A percentile compares a stretch with the other conserved stretches of the same genome.
Conservation (phyloP, 35 echinoderm and acorn worm genomes). For the Apostichopus californicus region DNA sequence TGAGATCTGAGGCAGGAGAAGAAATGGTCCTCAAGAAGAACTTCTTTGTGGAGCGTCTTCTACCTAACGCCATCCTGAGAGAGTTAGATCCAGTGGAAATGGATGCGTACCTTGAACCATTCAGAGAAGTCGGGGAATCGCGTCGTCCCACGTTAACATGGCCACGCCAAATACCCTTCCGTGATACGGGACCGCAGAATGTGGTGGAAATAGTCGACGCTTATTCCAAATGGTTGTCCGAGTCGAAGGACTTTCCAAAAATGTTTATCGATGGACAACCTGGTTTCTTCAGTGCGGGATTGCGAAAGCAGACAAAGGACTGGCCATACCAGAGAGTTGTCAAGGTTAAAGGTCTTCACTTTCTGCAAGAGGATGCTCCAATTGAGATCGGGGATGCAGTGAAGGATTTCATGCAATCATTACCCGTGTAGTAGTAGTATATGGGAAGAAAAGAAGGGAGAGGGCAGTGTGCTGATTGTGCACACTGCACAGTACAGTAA, state of each 20-base stretch:
- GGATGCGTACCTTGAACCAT: slow-evolving; percentile 81
- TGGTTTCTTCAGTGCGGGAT: slow-evolving; percentile 73
- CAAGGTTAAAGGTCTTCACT: slow-evolving; percentile 73
- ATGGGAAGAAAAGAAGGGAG: neutral
- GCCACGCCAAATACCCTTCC: slow-evolving; percentile 80
- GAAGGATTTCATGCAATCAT: slow-evolving; percentile 56
- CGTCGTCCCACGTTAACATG: slow-evolving; percentile 89
- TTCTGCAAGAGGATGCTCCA: slow-evolving; percentile 89
- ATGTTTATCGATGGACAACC: slow-evolving; percentile 76
- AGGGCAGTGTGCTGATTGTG: neutral
- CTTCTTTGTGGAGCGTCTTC: slow-evolving; percentile 78
- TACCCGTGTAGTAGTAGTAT: neutral
- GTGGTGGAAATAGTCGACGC: slow-evolving; percentile 65
- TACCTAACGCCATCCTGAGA: slow-evolving; percentile 68
- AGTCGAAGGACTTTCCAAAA: slow-evolving; percentile 68
- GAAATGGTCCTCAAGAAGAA: slow-evolving; percentile 93
- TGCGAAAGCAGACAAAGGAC: slow-evolving; percentile 22
- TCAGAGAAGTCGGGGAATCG: slow-evolving; percentile 58
- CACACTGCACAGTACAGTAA: too few species aligned
- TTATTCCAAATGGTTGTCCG: slow-evolving; percentile 65
- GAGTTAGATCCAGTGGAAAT: slow-evolving; percentile 78
- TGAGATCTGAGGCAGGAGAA: slow-evolving; percentile 82
- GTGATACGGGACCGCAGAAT: slow-evolving; percentile 80
- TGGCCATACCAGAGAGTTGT: slow-evolving; percentile 78
- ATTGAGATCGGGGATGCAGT: slow-evolving; percentile 81